Percentiles rank a stretch among this genome's conserved stretches.
Conservation (phyloP, 1,140 invertebrate species). For the Ruditapes philippinarum region DNA sequence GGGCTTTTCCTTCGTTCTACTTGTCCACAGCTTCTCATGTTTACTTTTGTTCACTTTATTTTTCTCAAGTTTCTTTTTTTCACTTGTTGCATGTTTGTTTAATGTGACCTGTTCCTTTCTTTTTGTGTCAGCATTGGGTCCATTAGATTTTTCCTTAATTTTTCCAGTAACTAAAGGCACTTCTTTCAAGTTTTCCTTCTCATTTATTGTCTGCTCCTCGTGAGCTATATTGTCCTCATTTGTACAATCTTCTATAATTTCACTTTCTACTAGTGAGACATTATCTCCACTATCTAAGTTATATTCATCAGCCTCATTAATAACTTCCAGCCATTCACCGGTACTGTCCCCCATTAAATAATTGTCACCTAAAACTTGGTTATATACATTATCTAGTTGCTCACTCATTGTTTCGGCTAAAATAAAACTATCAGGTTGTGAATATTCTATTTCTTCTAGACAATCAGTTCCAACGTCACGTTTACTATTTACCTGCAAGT, state of each 20-base stretch:
- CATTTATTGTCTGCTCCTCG: not conserved
- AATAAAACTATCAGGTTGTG: not conserved
- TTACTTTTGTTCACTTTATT: slow-evolving; percentile 29
- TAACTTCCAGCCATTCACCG: slow-evolving; percentile 39
- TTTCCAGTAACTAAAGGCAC: not conserved
- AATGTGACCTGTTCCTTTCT: not conserved
- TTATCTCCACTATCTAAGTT: slow-evolving; percentile 21
- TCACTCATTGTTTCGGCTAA: not conserved
- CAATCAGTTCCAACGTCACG: not conserved
- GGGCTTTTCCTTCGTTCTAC: not conserved
- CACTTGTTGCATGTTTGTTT: not conserved
- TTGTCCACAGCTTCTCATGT: slow-evolving; percentile 31
- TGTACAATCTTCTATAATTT: slow-evolving; percentile 20
- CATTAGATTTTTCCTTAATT: not conserved
- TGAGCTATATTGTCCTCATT: not conserved
- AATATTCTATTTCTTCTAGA: not conserved
- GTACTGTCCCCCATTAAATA: not conserved
- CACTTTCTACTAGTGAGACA: slow-evolving; percentile 48
- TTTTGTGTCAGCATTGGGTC: not conserved
- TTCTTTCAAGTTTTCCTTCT: not conserved
- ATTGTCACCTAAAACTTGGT: not conserved
- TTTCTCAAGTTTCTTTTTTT: slow-evolving; percentile 36
- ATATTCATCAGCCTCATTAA: slow-evolving; percentile 46
- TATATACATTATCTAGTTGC: not conserved
- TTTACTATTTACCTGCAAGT: not conserved